Base-by-base conservation (phyloP, 2,113 vertebrate genomes). In the Hiodon alosoides region DNA sequence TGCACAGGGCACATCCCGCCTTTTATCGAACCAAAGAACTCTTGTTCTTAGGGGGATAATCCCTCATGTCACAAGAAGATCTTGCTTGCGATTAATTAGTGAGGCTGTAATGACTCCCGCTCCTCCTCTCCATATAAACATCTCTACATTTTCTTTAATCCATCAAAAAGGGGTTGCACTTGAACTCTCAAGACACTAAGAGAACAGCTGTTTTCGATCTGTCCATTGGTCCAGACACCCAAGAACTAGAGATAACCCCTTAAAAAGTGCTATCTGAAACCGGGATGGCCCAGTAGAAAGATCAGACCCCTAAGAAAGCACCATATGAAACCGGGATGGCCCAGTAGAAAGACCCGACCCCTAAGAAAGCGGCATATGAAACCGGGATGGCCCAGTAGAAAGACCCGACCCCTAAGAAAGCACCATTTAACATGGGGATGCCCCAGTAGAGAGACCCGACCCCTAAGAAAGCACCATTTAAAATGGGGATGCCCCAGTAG, bases 81-180 rank as follows among this genome's bases (percentile, higher is more conserved):
- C 31, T 31, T 31, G 31, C 31, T 31, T 31, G 31, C 31, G 31
- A 31, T 31, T 31, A 31, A 31, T 51, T 64, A 64, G 59, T 5
- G 71, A 7, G 3, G n/a, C 11, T n/a, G 16, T 16, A 64, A 10
- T 53, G 60, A 48, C 71, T 50, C 50, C 60, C 64, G 60, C 58
- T 52, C 17, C 50, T 3, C n/a, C n/a, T 6, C 3, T 16, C 2
- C 10, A 10, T 54, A 50, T 31, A 73, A 53, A 50, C 48, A 73
- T 73, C 51, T 50, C 16, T 16, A 17, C 52, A 62, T 73, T 65
- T 3, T 31, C 60, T 62, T 73, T 73, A 73, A 73, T 73, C 59
- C 3, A 70, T 60, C 70, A 4, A 11, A 5, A 60, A 59, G 1
- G 55, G 58, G 48, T 54, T 7, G 17, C 50, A 11, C 3, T 48